A percentile compares a stretch with the other conserved stretches of the same genome.
Evolutionary conservation across 2,113 vertebrate genomes (phyloP).

Genomic region (Odocoileus virginianus): DNA sequence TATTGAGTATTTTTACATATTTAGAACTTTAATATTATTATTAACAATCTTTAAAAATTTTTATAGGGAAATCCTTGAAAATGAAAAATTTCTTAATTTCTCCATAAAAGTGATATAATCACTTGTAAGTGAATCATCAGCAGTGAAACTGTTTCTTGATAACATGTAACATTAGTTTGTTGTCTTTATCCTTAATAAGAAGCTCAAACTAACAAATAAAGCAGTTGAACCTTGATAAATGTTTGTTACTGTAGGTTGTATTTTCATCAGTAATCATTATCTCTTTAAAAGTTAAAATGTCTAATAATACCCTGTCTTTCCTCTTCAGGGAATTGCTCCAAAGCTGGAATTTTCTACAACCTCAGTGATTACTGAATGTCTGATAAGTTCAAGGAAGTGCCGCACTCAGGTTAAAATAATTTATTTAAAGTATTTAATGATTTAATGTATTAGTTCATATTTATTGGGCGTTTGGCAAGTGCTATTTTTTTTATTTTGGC

Average conservation of each 20-base stretch:
- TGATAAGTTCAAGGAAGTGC: constrained; percentile 81
- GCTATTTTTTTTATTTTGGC: constrained; percentile 24
- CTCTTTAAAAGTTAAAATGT: constrained; percentile 72
- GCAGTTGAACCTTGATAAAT: constrained; percentile 72
- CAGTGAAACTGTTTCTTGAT: constrained; percentile 80
- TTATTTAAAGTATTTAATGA: constrained; percentile 66
- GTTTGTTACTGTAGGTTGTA: constrained; percentile 76
- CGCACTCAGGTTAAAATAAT: constrained; percentile 81
- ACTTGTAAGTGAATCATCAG: constrained; percentile 79
- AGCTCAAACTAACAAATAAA: constrained; percentile 77
- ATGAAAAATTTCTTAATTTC: constrained; percentile 77
- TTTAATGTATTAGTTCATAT: constrained; percentile 71
- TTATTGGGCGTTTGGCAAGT: constrained; percentile 46
- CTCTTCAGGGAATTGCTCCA: constrained; percentile 91
- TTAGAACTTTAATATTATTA: neutral
- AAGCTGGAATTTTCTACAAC: constrained; percentile 92
- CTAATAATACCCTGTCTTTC: constrained; percentile 76
- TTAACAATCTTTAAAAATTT: constrained; percentile 70
- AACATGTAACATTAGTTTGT: constrained; percentile 79
- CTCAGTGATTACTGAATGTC: constrained; percentile 91
- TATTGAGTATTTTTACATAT: neutral
- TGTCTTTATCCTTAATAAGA: constrained; percentile 82
- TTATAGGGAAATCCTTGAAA: constrained; percentile 70
- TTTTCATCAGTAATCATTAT: constrained; percentile 58
- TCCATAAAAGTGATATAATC: constrained; percentile 77